Evolutionary conservation across 2,797 vertebrate genomes (phyloP).

Genomic region (Karalla daura): DNA sequence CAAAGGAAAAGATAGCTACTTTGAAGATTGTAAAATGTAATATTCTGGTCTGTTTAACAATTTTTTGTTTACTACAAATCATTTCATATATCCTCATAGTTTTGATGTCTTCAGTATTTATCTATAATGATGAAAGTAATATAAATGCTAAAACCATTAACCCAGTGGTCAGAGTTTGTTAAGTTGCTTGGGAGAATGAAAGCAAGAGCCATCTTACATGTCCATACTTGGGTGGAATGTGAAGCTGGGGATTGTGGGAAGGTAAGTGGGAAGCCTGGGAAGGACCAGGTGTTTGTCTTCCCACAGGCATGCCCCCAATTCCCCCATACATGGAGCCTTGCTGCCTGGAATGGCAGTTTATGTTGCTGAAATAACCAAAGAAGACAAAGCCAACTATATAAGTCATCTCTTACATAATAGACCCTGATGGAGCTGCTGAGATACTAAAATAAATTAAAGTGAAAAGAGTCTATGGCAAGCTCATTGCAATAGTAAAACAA

Average conservation of each 20-base stretch:
- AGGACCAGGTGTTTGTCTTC: slow-evolving; percentile 78
- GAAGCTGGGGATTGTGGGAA: slow-evolving; percentile 82
- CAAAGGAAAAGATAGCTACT: too few species aligned
- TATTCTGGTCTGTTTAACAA: too few species aligned
- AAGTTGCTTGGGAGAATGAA: slow-evolving; percentile 9
- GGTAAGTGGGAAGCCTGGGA: slow-evolving; percentile 83
- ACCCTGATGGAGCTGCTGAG: neutral
- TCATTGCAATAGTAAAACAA: neutral
- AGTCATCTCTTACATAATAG: neutral
- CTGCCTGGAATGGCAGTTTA: slow-evolving; percentile 88
- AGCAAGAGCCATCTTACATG: slow-evolving; percentile 79
- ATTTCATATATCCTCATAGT: too few species aligned
- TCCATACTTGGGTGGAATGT: slow-evolving; percentile 86
- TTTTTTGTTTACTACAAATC: too few species aligned
- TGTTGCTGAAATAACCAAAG: slow-evolving; percentile 88
- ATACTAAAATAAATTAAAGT: neutral
- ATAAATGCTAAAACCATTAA: too few species aligned
- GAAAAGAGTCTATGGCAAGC: neutral
- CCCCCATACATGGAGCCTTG: slow-evolving; percentile 85
- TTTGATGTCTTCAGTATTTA: too few species aligned
- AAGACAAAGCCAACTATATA: slow-evolving; percentile 59
- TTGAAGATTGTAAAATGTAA: too few species aligned
- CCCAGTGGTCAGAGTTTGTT: too few species aligned
- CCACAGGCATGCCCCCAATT: slow-evolving; percentile 72
- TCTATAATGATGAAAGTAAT: too few species aligned